These are phyloP conservation scores for Plectus sambesii DNA, from an alignment of 1,140 invertebrate species.

Conservation along the genomic window DNA sequence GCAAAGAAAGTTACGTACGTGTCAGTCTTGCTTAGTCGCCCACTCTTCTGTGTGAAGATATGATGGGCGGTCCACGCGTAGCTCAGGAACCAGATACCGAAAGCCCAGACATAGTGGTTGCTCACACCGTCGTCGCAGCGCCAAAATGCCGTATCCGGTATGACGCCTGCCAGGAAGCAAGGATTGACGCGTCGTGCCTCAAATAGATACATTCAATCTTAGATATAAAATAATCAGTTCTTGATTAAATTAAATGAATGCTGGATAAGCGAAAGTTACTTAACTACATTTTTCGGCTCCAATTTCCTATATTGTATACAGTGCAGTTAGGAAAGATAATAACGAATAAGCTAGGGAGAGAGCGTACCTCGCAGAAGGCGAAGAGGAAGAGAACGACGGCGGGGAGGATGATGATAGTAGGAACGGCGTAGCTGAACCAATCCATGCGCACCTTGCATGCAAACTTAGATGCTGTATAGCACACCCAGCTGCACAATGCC, in stretches of 20 bases:
- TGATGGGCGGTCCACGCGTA: neutral
- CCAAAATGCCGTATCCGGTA: neutral
- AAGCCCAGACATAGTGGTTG: neutral
- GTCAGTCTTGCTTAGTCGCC: neutral
- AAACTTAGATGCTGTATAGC: neutral
- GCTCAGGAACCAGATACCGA: neutral
- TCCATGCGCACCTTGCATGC: neutral
- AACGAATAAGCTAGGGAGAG: too few relatives aligned
- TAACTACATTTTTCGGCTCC: too few relatives aligned
- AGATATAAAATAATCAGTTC: too few relatives aligned
- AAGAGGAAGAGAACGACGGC: neutral
- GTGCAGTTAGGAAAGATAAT: too few relatives aligned
- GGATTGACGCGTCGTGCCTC: too few relatives aligned
- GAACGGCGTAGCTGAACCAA: neutral
- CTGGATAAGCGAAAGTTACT: too few relatives aligned
- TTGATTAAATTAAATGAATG: too few relatives aligned
- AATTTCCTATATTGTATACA: too few relatives aligned
- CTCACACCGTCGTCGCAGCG: neutral
- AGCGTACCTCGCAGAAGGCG: neutral
- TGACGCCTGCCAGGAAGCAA: neutral
- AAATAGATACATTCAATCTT: too few relatives aligned
- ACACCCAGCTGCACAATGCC: neutral
- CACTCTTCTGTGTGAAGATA: neutral
- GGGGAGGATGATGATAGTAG: neutral
- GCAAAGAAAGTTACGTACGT: too few relatives aligned